These are phyloP conservation scores for Mugil cephalus DNA, from an alignment of 2,113 vertebrate genomes.

Conservation along the genomic window DNA sequence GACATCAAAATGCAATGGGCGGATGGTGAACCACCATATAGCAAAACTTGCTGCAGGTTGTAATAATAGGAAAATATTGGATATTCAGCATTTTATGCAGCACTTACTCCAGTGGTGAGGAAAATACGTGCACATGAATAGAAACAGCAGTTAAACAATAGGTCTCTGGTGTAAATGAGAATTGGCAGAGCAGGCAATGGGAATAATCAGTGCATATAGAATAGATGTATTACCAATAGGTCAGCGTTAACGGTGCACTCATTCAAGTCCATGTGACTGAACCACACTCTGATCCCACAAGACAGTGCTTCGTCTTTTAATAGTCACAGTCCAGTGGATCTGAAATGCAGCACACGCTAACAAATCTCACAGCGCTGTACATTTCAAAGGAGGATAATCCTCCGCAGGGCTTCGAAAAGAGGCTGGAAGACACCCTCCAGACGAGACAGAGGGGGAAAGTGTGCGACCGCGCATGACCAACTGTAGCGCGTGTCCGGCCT, in stretches of 20 bases:
- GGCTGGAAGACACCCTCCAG: constrained; percentile 41
- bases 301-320: constrained; percentile 7
- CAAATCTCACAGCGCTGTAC: constrained; percentile 50
- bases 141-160: constrained; percentile 1
- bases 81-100: constrained; percentile 1
- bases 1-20: too few relatives aligned
- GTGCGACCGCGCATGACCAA: constrained; percentile 11
- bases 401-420: constrained; percentile 38
- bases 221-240: constrained; percentile 12
- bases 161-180: constrained; percentile 6
- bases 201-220: constrained; percentile 15
- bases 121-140: constrained; percentile 4
- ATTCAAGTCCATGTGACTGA: constrained; percentile 25
- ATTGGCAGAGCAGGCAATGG: neutral
- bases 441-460: constrained; percentile 18
- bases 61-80: constrained; percentile 2
- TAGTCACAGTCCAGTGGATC: constrained; percentile 33
- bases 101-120: neutral
- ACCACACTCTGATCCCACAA: constrained; percentile 25
- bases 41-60: neutral
- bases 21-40: too few relatives aligned
- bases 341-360: constrained; percentile 21
- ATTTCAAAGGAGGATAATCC: constrained; percentile 62
- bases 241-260: constrained; percentile 6
- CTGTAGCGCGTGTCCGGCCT: constrained; percentile 18